Base-by-base conservation (phyloP, 1,140 invertebrate genomes). In the Bombus superbus region DNA sequence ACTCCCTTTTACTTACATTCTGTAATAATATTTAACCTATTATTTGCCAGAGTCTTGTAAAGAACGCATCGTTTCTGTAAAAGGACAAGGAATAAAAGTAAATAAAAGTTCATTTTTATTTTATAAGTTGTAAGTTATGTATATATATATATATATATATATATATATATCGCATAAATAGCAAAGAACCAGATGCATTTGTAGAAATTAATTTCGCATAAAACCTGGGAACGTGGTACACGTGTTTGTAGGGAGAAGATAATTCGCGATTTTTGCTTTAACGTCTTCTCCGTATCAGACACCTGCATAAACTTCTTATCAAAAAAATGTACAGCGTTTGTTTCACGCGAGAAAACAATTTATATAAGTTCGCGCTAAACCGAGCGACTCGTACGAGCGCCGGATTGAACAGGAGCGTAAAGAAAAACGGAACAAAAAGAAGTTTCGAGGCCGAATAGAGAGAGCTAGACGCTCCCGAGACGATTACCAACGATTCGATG, bases 401-500 rank as follows among this genome's bases (percentile, higher is more conserved):
- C 28, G 59, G 32, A 25, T 53, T 40, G 25, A 57, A 81, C 71
- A 32, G 11, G 71, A n/a, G 25, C 40, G 59, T n/a, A 28, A 57
- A 57, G 11, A 62, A n/a, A 72, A 35, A 28, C 59, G 40, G 28
- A 5, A 66, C 8, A 35, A 38, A 68, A 79, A 8, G 28, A 28
- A 53, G 3, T 28, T n/a, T 9, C 25, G 44, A 69, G 32, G 18
- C 9, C 15, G n/a, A 47, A 11, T 38, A 35, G 15, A 66, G n/a
- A 68, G 44, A n/a, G 28, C 35, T 32, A 64, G 22, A 80, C 59
- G 38, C 59, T 42, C 79, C 68, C 28, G 6, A 64, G 44, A 83
- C 79, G 80, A 83, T 81, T 80, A 89, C 68, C 86, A 90, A 88
- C 81, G 81, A 90, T 80, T 89, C 86, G 86, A 90, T 83, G 81